phyloP scores from a whole-genome alignment of 2,797 vertebrate species.

The Merluccius polli region DNA sequence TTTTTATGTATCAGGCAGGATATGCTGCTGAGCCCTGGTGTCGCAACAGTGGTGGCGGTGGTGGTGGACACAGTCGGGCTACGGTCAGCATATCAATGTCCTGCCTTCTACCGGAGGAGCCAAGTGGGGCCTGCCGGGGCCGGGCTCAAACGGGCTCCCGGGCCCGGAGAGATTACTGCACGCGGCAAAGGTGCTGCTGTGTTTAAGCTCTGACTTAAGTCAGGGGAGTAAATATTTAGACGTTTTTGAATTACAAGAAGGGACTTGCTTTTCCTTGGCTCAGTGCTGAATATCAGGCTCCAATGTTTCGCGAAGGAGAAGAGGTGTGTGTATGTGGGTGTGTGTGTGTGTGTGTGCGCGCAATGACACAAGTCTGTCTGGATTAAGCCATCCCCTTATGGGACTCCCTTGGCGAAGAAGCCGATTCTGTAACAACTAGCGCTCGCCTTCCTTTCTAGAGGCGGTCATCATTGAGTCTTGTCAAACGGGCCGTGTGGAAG shows the following conservation, averaged over 20 bases:
- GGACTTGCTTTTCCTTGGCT: not conserved
- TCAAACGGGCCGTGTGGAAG: constrained; percentile 20
- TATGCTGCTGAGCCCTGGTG: constrained; percentile 36
- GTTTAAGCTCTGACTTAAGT: not conserved
- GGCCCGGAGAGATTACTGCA: not conserved
- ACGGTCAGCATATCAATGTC: constrained; percentile 66
- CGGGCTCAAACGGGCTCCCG: not conserved
- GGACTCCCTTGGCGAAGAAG: not conserved
- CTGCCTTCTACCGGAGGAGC: constrained; percentile 38
- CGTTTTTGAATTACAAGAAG: not conserved
- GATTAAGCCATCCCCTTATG: not conserved
- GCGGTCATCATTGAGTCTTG: constrained; percentile 11
- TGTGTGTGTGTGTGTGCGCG: not conserved
- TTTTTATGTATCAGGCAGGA: constrained; percentile 55
- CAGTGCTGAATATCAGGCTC: not conserved
- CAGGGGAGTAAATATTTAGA: not conserved
- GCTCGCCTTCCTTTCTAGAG: not conserved
- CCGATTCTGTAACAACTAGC: not conserved
- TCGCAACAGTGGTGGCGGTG: constrained; percentile 1
- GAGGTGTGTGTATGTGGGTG: not conserved
- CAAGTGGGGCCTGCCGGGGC: constrained; percentile 35
- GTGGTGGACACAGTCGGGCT: constrained; percentile 45
- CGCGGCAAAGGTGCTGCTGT: not conserved
- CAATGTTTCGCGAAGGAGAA: not conserved
- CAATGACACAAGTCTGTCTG: not conserved